A percentile compares a stretch with the other conserved stretches of the same genome.
These are phyloP conservation scores for Anorthoa munda DNA, from an alignment of 2,888 invertebrate genomes.

Conservation along the genomic window DNA sequence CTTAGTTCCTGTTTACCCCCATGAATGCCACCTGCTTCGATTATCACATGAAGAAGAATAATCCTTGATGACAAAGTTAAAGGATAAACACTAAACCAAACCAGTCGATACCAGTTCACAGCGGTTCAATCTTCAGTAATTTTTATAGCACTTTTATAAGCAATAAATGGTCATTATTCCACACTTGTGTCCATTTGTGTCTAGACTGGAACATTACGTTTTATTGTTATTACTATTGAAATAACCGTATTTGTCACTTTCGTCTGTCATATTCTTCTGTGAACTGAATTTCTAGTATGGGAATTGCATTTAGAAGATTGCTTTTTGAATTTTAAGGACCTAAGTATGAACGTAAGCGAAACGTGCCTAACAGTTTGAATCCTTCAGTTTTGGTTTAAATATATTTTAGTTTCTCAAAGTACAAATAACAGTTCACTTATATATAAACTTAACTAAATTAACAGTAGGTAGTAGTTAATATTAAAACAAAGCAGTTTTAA, in stretches of 20 bases:
- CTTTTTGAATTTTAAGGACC: no score
- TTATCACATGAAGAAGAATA: no score
- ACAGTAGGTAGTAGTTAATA: no score
- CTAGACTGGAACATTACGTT: slow-evolving; percentile 42
- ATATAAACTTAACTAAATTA: no score
- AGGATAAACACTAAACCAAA: neutral
- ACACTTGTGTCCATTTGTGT: slow-evolving; percentile 25
- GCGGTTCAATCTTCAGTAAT: neutral
- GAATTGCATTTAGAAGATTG: neutral
- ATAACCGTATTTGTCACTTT: slow-evolving; percentile 10
- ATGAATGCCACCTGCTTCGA: no score
- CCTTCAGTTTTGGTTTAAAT: no score
- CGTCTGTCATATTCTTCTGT: neutral
- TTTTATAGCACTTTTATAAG: slow-evolving; percentile 28
- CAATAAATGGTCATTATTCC: slow-evolving; percentile 18
- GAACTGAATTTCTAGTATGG: neutral
- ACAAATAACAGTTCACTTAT: no score
- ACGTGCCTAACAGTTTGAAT: no score
- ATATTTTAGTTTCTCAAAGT: no score
- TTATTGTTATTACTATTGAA: slow-evolving; percentile 38
- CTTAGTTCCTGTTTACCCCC: no score
- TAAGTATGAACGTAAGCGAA: no score
- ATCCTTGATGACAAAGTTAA: neutral
- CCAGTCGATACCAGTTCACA: neutral
- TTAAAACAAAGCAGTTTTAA: no score